Base-by-base conservation (phyloP, 2,113 vertebrate species). In the Nestor notabilis region DNA sequence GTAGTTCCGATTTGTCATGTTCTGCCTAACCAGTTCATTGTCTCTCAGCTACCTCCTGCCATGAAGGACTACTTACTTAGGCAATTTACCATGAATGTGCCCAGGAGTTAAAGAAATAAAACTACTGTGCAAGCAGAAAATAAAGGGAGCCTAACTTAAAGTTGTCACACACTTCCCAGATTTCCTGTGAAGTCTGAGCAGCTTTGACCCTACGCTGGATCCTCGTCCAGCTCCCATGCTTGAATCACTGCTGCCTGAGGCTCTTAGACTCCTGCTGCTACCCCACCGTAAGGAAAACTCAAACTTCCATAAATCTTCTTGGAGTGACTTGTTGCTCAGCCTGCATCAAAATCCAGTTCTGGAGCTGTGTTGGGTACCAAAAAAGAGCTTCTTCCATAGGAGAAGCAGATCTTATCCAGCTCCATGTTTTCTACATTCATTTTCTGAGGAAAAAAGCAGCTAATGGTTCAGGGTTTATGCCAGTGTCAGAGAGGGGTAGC, bases 161-260 rank as follows among this genome's bases (percentile, higher is more conserved):
- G 93, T 93, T 96, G 93, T 96, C 92, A 95, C 95, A 95, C 76
- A 95, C 82, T 96, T 95, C 92, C 95, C 95, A 95, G 91, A 88
- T 96, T 95, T 96, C 80, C 85, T 84, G 41, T 96, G 95, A 93
- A 90, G 91, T 92, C 89, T 97, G 92, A 96, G 95, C 95, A 96
- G 93, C 91, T 96, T 88, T 97, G 86, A 91, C 90, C 91, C 93
- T 91, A 8, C 12, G 2, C 93, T 95, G 94, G 91, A 96, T 96
- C 93, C 83, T 91, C 41, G 68, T 93, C 82, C 89, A 96, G 90
- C 93, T 94, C 60, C 87, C 82, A 58, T 96, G 70, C 89, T 95
- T 95, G 87, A 96, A 90, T 96, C 92, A 87, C 79, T 95, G 93
- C 87, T 97, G 95, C 93, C 96, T 96, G 90, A 96, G 95, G 83